Evolutionary conservation across 1,140 invertebrate genomes (phyloP), one percentile per base, ranked within the genome.

Genomic region (Drosophila rhopaloa): DNA sequence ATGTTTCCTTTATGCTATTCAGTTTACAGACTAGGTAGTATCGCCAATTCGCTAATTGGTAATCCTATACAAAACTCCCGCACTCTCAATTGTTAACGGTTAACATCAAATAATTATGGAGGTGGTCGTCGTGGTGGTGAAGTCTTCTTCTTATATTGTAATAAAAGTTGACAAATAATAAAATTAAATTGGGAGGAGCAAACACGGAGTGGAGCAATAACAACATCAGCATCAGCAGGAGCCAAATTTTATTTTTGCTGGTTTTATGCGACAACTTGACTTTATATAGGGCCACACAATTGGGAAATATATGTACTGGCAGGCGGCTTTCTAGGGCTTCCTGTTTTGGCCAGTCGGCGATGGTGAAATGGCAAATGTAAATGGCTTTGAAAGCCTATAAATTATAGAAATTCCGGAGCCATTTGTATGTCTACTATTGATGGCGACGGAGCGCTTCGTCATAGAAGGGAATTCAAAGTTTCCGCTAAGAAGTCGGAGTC

Each of bases 361-460:
- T 13, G 46, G 47, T 10, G 13, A 50, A 51, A 51, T 51, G 48
- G 48, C 48, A 32, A 51, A 51, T 51, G 48, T 51, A 51, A 51
- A 51, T 51, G 48, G 48, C 48, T 51, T 80, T 81, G 63, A 78
- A 83, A 75, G 68, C 75, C 80, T 71, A 83, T 83, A 83, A 83
- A 83, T 81, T 78, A 83, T 53, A 78, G 62, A 81, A 78, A 75
- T 81, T 81, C 68, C 74, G 47, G 68, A 54, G 73, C 79, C 78
- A 73, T 79, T 80, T 79, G 68, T 79, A 63, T 53, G 58, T 59
- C 77, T 60, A 59, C 76, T 62, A 80, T 79, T 80, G 76, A 76
- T 68, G 77, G 61, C 77, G 77, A 80, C 76, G 78, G 62, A 50
- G 53, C 1, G 7, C 8, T n/a, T 8, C 7, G 40, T 48, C 51